phyloP scores from a whole-genome alignment of 2,113 vertebrate genomes.

The Ptilonorhynchus violaceus region DNA sequence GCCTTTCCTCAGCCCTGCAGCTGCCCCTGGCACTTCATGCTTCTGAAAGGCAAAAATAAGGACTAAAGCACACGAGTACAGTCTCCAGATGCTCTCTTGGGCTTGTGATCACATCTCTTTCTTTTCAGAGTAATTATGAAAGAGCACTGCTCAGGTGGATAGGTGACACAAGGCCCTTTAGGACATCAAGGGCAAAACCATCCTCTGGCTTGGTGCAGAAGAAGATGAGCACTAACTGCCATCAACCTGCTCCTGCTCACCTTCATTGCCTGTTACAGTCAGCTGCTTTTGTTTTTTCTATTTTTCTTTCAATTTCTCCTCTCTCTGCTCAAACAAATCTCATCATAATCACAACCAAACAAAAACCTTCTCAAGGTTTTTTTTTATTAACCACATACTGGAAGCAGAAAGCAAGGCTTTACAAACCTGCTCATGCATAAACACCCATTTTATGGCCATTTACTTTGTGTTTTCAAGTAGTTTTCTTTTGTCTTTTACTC shows the following conservation, averaged over 20 bases:
- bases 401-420: background rate
- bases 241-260: background rate
- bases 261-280: background rate
- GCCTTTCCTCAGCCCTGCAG: background rate
- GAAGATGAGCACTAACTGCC: background rate
- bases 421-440: background rate
- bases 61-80: accelerated
- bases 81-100: background rate
- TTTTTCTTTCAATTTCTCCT: background rate
- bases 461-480: background rate
- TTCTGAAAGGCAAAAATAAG: background rate
- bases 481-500: background rate
- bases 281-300: background rate
- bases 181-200: background rate
- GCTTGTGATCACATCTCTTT: accelerated
- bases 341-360: background rate
- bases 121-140: background rate
- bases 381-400: background rate
- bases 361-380: background rate
- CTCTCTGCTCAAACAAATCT: background rate
- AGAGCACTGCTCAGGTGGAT: accelerated
- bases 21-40: no score
- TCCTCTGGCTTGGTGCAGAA: background rate
- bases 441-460: background rate
- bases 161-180: accelerated